Conservation (phyloP, 1,140 invertebrate genomes). For the Lordiphosa stackelbergi region DNA sequence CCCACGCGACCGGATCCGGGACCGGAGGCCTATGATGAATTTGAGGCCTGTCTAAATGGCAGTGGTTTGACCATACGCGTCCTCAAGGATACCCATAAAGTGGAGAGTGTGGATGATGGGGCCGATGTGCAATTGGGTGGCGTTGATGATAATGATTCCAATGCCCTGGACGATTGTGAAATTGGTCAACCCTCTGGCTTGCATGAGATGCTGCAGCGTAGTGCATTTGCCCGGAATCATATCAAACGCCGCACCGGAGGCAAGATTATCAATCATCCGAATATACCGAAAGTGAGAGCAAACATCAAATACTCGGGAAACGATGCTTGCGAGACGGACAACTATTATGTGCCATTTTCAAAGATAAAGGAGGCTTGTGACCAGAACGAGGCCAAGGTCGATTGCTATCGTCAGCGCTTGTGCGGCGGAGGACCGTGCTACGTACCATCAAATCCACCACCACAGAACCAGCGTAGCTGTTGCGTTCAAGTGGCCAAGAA, state of each 20-base stretch:
- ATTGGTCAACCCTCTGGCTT: conserved; percentile 23
- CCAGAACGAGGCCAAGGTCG: conserved; percentile 44
- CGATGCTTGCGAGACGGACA: conserved; percentile 56
- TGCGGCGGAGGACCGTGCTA: conserved; percentile 27
- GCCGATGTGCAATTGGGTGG: conserved; percentile 12
- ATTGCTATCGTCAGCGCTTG: conserved; percentile 57
- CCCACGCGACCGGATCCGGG: conserved; percentile 57
- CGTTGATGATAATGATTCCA: conserved; percentile 29
- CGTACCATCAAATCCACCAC: conserved; percentile 21
- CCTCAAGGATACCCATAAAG: conserved; percentile 70
- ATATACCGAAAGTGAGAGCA: conserved; percentile 66
- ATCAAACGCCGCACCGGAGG: conserved; percentile 64
- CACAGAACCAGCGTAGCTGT: conserved; percentile 41
- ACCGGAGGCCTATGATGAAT: conserved; percentile 73
- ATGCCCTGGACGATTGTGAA: conserved; percentile 20
- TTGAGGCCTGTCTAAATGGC: conserved; percentile 72
- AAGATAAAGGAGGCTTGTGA: conserved; percentile 65
- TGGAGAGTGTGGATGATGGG: conserved; percentile 62
- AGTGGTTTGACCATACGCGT: conserved; percentile 72
- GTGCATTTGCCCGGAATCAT: conserved; percentile 60
- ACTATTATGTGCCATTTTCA: conserved; percentile 66
- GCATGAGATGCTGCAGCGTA: conserved; percentile 58
- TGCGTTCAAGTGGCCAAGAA: conserved; percentile 64
- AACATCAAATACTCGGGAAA: conserved; percentile 74
- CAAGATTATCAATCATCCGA: conserved; percentile 62